These are phyloP conservation scores for Tethya wilhelma DNA, from an alignment of 37 sponge, comb jelly and placozoan species.

Conservation along the genomic window DNA sequence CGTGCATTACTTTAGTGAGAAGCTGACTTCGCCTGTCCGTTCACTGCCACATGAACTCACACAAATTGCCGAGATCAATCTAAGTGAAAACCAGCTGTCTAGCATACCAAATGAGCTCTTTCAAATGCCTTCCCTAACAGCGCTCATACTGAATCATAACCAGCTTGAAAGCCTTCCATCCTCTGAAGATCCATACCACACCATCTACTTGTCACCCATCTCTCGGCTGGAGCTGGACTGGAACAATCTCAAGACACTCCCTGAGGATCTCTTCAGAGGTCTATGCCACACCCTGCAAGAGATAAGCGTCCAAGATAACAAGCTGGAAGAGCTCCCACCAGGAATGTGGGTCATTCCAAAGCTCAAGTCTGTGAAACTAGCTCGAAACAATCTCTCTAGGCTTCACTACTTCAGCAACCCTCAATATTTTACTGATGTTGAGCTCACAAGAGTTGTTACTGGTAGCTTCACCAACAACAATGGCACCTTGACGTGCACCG, in stretches of 20 bases:
- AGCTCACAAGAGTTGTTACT: conserved; percentile 9
- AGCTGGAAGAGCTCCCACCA: conserved; percentile 60
- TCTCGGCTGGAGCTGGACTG: conserved; percentile 41
- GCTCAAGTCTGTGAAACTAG: conserved; percentile 50
- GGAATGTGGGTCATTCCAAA: conserved; percentile 66
- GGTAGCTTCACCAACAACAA: conserved; percentile 3
- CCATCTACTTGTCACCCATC: conserved; percentile 35
- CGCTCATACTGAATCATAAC: conserved; percentile 62
- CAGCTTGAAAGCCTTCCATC: conserved; percentile 41
- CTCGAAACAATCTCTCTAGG: conserved; percentile 45
- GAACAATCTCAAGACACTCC: conserved; percentile 56
- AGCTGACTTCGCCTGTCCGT: not conserved
- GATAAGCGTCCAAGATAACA: conserved; percentile 51
- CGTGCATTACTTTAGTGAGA: conserved; percentile 27
- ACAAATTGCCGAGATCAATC: conserved; percentile 46
- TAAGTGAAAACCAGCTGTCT: conserved; percentile 46
- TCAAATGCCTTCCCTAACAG: conserved; percentile 26
- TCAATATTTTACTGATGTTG: conserved; percentile 26
- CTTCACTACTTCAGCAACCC: conserved; percentile 61
- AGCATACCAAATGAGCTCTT: conserved; percentile 64
- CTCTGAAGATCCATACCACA: not conserved
- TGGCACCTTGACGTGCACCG: conserved; percentile 1
- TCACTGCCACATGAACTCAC: not conserved
- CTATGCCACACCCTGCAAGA: conserved; percentile 37
- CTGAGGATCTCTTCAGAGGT: conserved; percentile 46